These are phyloP conservation scores for Octodon degus DNA, from an alignment of 2,113 vertebrate genomes.

Conservation along the genomic window DNA sequence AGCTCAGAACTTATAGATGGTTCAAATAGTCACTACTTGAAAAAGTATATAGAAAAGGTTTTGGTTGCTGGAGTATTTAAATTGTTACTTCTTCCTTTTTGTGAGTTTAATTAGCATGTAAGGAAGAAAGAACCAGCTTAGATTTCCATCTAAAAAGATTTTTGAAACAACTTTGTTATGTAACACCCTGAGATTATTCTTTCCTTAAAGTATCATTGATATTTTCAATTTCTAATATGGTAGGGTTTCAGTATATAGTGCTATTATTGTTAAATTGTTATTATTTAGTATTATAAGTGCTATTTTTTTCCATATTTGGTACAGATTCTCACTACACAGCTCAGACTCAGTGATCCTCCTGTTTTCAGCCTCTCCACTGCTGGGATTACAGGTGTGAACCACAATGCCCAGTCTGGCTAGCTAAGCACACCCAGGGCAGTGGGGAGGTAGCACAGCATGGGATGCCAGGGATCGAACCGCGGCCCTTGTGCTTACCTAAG, in stretches of 20 bases:
- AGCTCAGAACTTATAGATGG: not conserved
- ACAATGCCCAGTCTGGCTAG: too few species aligned
- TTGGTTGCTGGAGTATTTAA: not conserved
- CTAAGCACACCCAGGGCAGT: too few species aligned
- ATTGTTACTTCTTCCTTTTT: not conserved
- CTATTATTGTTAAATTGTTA: not conserved
- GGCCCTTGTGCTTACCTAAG: too few species aligned
- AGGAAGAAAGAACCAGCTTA: not conserved
- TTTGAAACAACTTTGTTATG: not conserved
- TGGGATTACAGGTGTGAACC: too few species aligned
- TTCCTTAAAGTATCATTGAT: not conserved
- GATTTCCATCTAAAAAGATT: not conserved
- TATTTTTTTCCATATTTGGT: too few species aligned
- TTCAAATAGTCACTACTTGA: not conserved
- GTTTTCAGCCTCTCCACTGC: too few species aligned
- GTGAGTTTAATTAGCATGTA: not conserved
- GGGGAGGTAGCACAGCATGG: too few species aligned
- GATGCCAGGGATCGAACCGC: too few species aligned
- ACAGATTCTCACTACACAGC: too few species aligned
- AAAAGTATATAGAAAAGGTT: not conserved
- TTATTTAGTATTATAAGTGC: too few species aligned
- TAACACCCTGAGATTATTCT: not conserved
- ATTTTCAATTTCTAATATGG: not conserved
- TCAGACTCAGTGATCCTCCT: too few species aligned
- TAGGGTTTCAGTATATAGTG: not conserved